phyloP scores from a whole-genome alignment of 2,113 vertebrate genomes.

The Alethe castanea region DNA sequence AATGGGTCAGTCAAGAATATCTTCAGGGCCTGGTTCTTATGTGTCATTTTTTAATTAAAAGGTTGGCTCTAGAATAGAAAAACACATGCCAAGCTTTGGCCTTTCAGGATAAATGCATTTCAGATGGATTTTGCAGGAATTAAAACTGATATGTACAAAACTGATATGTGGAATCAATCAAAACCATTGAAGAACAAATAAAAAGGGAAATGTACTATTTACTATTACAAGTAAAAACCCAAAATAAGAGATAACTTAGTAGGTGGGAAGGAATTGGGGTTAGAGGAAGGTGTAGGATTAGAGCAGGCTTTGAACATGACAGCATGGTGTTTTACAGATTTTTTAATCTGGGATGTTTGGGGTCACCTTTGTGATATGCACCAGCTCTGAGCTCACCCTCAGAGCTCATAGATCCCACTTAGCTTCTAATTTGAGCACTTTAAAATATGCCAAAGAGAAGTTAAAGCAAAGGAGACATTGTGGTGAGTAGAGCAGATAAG shows the following conservation, averaged over 20 bases:
- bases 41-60: neutral
- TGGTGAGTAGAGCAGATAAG: neutral
- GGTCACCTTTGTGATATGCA: neutral
- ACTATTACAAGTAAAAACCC: neutral
- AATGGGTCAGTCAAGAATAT: neutral
- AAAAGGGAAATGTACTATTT: neutral
- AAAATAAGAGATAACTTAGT: neutral
- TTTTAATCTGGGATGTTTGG: neutral
- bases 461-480: neutral
- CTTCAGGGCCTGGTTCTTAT: neutral
- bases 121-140: neutral
- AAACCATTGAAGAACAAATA: neutral
- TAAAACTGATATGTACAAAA: neutral
- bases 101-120: neutral
- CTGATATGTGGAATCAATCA: neutral
- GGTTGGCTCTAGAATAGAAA: neutral
- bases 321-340: neutral
- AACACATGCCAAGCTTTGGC: fast-evolving
- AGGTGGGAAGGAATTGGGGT: too few relatives aligned
- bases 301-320: neutral
- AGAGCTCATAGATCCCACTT: neutral
- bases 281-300: neutral
- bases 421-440: neutral
- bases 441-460: neutral
- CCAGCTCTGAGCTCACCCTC: neutral